phyloP scores from a whole-genome alignment of 2,888 invertebrate species.

The Entomobrya multifasciata region DNA sequence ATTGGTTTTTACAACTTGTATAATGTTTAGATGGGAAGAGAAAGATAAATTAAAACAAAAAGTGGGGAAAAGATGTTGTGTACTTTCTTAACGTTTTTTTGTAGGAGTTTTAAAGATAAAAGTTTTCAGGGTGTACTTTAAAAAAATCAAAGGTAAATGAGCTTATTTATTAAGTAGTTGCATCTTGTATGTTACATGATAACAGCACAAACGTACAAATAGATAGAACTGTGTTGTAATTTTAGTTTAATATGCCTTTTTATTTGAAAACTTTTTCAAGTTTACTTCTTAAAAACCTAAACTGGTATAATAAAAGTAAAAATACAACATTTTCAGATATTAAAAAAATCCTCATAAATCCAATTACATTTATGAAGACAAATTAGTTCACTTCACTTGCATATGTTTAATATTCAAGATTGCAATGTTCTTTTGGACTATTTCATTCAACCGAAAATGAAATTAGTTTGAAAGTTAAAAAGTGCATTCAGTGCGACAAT shows the following conservation, averaged over 20 bases:
- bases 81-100: background rate
- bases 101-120: background rate
- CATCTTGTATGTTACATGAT: background rate
- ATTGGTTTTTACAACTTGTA: constrained; percentile 49
- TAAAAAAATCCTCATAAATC: constrained; percentile 11
- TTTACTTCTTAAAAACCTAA: background rate
- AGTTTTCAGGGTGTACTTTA: background rate
- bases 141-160: background rate
- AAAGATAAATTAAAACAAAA: constrained; percentile 1
- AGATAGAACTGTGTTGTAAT: background rate
- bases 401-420: background rate
- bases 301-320: too few species aligned
- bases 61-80: background rate
- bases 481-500: background rate
- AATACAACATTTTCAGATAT: too few species aligned
- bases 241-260: background rate
- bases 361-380: constrained; percentile 14
- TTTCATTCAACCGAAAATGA: background rate
- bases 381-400: background rate
- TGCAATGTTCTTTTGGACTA: background rate
- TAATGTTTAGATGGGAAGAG: background rate
- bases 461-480: background rate
- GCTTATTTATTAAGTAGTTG: constrained; percentile 8
- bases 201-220: too few species aligned
- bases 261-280: background rate